These are phyloP conservation scores for Heterocephalus glaber DNA, from an alignment of 2,113 vertebrate species.

Conservation along the genomic window DNA sequence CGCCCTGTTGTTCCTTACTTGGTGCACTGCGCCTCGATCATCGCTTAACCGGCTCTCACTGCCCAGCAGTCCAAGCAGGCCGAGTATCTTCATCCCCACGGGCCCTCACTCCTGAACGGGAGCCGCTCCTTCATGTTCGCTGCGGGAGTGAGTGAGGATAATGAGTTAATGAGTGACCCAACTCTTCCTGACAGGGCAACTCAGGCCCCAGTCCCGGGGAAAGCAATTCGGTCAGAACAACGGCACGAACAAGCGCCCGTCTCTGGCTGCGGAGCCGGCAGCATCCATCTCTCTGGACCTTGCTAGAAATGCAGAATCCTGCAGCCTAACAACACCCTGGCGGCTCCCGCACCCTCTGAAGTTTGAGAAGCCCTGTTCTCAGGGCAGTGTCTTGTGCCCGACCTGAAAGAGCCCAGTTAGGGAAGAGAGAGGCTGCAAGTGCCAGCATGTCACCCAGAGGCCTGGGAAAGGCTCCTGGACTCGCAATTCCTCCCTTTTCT, in stretches of 20 bases:
- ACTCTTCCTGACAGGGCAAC: not conserved
- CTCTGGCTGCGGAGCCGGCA: not conserved
- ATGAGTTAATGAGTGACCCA: not conserved
- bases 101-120: not conserved
- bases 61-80: not conserved
- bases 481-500: no score
- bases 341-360: accelerated
- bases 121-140: not conserved
- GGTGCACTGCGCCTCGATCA: not conserved
- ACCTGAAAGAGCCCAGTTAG: not conserved
- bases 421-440: not conserved
- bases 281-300: not conserved
- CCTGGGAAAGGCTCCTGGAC: no score
- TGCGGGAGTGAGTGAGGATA: not conserved
- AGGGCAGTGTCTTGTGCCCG: not conserved
- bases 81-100: not conserved
- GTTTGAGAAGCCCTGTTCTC: not conserved
- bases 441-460: not conserved
- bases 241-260: not conserved
- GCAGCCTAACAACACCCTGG: not conserved
- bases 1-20: not conserved
- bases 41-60: not conserved
- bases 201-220: not conserved
- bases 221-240: not conserved
- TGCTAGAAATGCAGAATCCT: not conserved